phyloP scores from a whole-genome alignment of 2,113 vertebrate species.

The Polypterus bichir region DNA sequence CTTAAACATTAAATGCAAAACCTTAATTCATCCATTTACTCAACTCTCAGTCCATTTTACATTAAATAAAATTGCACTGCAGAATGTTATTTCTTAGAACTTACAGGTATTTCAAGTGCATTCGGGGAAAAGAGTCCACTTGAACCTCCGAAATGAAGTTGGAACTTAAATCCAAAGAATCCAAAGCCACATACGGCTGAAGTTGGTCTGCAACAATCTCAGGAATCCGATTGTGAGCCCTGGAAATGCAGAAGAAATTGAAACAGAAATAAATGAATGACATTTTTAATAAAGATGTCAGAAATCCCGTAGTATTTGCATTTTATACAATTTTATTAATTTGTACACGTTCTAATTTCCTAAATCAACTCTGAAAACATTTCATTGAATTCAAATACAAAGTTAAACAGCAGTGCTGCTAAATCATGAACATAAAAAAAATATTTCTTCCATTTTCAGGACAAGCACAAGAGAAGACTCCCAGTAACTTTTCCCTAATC shows the following conservation, averaged over 20 bases:
- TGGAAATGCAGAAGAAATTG: slow-evolving; percentile 31
- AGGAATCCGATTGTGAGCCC: slow-evolving; percentile 58
- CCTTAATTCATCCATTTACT: no score
- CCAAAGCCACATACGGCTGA: slow-evolving; percentile 53
- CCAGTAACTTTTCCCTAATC: no score
- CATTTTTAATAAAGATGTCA: neutral
- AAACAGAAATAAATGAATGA: slow-evolving; percentile 1
- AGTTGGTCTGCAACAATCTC: slow-evolving; percentile 54
- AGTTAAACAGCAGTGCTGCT: slow-evolving; percentile 48
- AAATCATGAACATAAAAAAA: slow-evolving; percentile 44
- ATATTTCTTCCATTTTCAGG: slow-evolving; percentile 8
- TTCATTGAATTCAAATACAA: slow-evolving; percentile 31
- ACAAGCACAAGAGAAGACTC: no score
- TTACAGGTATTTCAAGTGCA: slow-evolving; percentile 68
- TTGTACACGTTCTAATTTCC: neutral
- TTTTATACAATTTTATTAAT: neutral
- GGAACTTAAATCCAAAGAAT: slow-evolving; percentile 65
- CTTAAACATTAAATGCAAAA: no score
- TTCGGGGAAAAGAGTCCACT: slow-evolving; percentile 55
- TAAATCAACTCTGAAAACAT: neutral
- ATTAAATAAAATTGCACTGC: no score
- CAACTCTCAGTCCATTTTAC: no score
- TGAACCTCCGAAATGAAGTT: slow-evolving; percentile 66
- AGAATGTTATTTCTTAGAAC: slow-evolving; percentile 19
- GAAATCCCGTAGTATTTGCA: neutral